Conservation (phyloP, 2,888 invertebrate species). For the Drosophila tanythrix region DNA sequence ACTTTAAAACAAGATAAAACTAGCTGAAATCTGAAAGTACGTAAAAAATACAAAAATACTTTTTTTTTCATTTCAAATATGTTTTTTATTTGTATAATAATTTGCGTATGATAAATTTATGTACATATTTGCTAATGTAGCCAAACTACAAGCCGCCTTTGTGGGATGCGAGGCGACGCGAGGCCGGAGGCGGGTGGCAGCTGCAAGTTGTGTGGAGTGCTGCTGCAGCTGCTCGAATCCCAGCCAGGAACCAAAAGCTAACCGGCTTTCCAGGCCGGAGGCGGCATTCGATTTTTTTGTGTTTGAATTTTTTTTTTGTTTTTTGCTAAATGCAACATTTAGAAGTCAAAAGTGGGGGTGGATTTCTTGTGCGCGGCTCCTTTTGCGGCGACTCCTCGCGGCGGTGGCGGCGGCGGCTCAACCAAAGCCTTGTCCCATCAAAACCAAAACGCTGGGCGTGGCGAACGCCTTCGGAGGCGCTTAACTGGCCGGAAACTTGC, state of each 20-base stretch:
- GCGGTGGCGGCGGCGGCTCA: conserved; percentile 27
- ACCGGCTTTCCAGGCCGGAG: conserved; percentile 75
- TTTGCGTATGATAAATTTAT: conserved; percentile 1
- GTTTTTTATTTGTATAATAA: conserved; percentile 24
- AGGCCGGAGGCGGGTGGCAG: conserved; percentile 11
- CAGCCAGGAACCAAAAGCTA: conserved; percentile 21
- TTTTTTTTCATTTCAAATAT: conserved; percentile 28
- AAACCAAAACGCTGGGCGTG: conserved; percentile 77
- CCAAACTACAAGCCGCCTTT: conserved; percentile 54
- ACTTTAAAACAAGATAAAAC: background rate
- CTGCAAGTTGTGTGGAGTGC: conserved; percentile 10
- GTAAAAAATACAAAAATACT: background rate
- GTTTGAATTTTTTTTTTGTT: conserved; percentile 15
- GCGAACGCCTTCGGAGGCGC: conserved; percentile 16
- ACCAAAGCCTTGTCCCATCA: conserved; percentile 65
- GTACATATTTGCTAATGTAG: conserved; percentile 27
- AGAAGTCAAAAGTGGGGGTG: conserved; percentile 61
- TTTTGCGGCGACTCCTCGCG: conserved; percentile 15
- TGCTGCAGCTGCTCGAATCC: conserved; percentile 32
- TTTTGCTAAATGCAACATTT: conserved; percentile 71
- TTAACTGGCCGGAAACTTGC: conserved; percentile 82
- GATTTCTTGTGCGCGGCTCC: conserved; percentile 22
- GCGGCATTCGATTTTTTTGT: conserved; percentile 2
- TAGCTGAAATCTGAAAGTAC: background rate
- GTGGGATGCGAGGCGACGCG: conserved; percentile 21